These are phyloP conservation scores for Gymnoscopelus braueri DNA, from an alignment of 2,797 vertebrate species.

Conservation along the genomic window DNA sequence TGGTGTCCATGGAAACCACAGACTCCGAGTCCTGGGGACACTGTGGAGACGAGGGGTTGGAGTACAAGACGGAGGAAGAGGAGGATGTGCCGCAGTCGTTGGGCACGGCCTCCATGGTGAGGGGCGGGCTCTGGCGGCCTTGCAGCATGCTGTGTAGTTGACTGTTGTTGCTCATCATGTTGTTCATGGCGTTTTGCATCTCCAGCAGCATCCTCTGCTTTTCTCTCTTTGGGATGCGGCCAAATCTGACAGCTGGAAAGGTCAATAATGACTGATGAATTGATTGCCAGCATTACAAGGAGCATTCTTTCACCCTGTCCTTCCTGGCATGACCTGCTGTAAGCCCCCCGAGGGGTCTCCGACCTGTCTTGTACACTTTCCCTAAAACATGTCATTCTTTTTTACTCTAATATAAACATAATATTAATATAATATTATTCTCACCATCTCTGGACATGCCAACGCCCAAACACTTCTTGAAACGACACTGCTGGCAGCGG, in stretches of 20 bases:
- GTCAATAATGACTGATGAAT: neutral
- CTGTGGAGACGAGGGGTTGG: slow-evolving; percentile 74
- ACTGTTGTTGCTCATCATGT: slow-evolving; percentile 93
- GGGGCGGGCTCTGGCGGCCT: slow-evolving; percentile 65
- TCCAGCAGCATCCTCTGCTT: slow-evolving; percentile 98
- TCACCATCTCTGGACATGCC: slow-evolving; percentile 98
- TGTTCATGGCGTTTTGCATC: slow-evolving; percentile 99
- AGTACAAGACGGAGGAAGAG: slow-evolving; percentile 54
- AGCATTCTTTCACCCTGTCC: too few relatives aligned
- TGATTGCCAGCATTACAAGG: too few relatives aligned
- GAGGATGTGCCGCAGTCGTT: slow-evolving; percentile 76
- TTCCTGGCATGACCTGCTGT: too few relatives aligned
- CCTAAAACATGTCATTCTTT: too few relatives aligned
- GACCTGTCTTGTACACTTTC: too few relatives aligned
- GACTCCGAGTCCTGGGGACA: slow-evolving; percentile 75
- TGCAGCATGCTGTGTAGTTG: slow-evolving; percentile 87
- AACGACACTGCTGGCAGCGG: slow-evolving; percentile 98
- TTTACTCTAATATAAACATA: too few relatives aligned
- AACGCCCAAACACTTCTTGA: slow-evolving; percentile 96
- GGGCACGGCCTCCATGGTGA: slow-evolving; percentile 75
- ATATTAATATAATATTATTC: slow-evolving; percentile 32
- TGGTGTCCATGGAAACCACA: slow-evolving; percentile 79
- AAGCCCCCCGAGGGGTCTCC: too few relatives aligned
- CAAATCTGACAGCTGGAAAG: slow-evolving; percentile 92
- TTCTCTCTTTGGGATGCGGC: slow-evolving; percentile 96